Evolutionary conservation across 2,888 invertebrate species (phyloP).

Genomic region (Bellardia pandia): DNA sequence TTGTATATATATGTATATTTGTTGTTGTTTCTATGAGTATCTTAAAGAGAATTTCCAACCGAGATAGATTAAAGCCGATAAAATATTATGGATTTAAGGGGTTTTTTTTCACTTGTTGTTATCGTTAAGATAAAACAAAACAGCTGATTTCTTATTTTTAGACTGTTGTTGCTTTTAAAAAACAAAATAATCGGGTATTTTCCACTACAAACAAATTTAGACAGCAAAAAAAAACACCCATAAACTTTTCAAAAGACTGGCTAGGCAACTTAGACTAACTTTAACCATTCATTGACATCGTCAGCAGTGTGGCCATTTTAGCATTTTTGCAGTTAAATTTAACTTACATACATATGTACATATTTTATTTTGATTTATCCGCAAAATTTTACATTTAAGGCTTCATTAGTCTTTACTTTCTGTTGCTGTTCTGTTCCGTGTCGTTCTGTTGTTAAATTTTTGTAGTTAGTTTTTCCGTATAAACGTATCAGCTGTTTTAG

Average conservation of each 20-base stretch:
- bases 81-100: neutral
- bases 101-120: neutral
- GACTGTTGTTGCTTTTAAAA: neutral
- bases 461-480: no score
- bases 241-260: neutral
- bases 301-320: no score
- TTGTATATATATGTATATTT: no score
- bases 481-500: no score
- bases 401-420: no score
- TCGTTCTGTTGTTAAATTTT: no score
- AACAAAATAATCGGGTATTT: slow-evolving; percentile 38
- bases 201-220: slow-evolving; percentile 16
- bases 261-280: slow-evolving; percentile 1
- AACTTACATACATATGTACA: no score
- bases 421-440: no score
- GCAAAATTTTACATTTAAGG: no score
- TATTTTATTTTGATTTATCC: no score
- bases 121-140: neutral
- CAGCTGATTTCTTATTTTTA: slow-evolving; percentile 9
- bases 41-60: neutral
- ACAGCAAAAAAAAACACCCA: slow-evolving; percentile 2
- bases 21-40: neutral
- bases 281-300: slow-evolving; percentile 5
- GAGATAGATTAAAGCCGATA: neutral
- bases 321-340: no score